A percentile compares a stretch with the other conserved stretches of the same genome.
Evolutionary conservation across 2,797 vertebrate species (phyloP).

Genomic region (Somateria mollissima): DNA sequence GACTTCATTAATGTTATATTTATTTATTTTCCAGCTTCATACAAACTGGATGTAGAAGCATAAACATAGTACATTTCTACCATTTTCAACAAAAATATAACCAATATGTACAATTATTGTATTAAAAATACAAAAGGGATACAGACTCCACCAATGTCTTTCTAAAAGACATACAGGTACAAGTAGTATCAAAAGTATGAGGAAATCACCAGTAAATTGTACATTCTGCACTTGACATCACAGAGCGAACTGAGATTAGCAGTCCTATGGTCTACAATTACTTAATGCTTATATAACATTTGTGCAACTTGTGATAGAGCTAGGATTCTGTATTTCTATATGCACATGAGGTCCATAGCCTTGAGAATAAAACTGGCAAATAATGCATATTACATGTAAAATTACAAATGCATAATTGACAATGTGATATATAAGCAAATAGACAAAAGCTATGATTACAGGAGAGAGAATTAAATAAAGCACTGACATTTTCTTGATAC

Average conservation of each 20-base stretch:
- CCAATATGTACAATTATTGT: slow-evolving; percentile 99
- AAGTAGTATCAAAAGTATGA: slow-evolving; percentile 97
- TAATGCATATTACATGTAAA: slow-evolving; percentile 92
- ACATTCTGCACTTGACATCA: slow-evolving; percentile 99
- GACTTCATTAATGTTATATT: slow-evolving; percentile 85
- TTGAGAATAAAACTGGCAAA: slow-evolving; percentile 89
- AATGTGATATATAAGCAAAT: slow-evolving; percentile 89
- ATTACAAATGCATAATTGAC: slow-evolving; percentile 94
- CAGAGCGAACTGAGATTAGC: slow-evolving; percentile 94
- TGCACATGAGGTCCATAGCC: slow-evolving; percentile 91
- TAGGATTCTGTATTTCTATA: slow-evolving; percentile 88
- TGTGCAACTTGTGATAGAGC: slow-evolving; percentile 94
- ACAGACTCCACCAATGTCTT: slow-evolving; percentile 99
- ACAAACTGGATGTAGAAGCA: slow-evolving; percentile 99
- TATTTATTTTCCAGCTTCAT: slow-evolving; percentile 98
- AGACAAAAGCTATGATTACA: slow-evolving; percentile 85
- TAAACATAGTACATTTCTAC: slow-evolving; percentile 99
- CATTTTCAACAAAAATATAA: slow-evolving; percentile 99
- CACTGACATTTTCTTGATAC: slow-evolving; percentile 89
- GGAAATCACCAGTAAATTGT: slow-evolving; percentile 98
- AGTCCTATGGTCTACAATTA: slow-evolving; percentile 97
- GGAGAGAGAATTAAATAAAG: slow-evolving; percentile 88
- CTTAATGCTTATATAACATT: slow-evolving; percentile 93
- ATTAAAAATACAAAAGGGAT: slow-evolving; percentile 99
- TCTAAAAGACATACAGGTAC: slow-evolving; percentile 99